Conservation (phyloP, 2,113 vertebrate genomes). For the Pelecanus crispus region DNA sequence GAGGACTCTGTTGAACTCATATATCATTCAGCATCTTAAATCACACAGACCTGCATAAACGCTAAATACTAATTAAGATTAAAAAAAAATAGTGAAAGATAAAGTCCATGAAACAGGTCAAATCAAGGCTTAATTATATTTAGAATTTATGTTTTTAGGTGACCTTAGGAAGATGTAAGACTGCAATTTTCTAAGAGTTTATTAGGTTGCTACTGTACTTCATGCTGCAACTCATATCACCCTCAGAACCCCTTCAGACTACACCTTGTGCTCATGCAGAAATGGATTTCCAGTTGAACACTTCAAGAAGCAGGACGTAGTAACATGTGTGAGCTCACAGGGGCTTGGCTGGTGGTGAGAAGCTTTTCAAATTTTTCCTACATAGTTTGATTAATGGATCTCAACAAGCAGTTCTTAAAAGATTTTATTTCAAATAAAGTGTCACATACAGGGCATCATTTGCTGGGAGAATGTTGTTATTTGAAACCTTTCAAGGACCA, state of each 20-base stretch:
- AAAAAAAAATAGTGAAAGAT: slow-evolving; percentile 14
- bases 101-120: slow-evolving; percentile 34
- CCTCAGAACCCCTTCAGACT: neutral
- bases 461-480: neutral
- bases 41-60: slow-evolving; percentile 42
- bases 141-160: slow-evolving; percentile 37
- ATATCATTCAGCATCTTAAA: slow-evolving; percentile 60
- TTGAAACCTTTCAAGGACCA: neutral
- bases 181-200: neutral
- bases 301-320: neutral
- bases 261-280: neutral
- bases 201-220: neutral
- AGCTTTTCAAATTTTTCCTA: neutral
- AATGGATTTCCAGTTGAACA: neutral
- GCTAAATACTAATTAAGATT: slow-evolving; percentile 57
- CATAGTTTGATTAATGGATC: neutral
- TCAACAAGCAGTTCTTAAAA: neutral
- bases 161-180: neutral
- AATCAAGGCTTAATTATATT: slow-evolving; percentile 19
- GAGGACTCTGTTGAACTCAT: slow-evolving; percentile 59
- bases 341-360: neutral
- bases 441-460: neutral
- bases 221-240: neutral
- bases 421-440: neutral
- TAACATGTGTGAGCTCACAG: neutral